These are phyloP conservation scores for Gymnosoma rotundatum DNA, from an alignment of 2,888 invertebrate species.

Conservation along the genomic window DNA sequence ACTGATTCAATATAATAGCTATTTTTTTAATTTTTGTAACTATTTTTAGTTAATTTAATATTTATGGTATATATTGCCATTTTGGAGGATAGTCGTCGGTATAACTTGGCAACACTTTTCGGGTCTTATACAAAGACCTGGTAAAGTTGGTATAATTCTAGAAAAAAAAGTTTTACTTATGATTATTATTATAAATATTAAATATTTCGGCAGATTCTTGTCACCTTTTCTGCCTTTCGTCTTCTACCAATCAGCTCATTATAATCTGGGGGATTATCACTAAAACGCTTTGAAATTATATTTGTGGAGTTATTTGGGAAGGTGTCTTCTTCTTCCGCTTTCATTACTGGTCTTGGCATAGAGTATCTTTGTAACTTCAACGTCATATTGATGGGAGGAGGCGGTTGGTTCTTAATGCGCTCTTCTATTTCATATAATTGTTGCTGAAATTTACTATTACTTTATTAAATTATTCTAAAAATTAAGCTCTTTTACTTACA, in stretches of 20 bases:
- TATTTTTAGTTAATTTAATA: background rate
- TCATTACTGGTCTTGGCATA: slow-evolving; percentile 45
- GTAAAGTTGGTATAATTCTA: slow-evolving; percentile 76
- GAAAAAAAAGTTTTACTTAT: background rate
- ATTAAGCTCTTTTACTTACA: slow-evolving; percentile 71
- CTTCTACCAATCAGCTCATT: slow-evolving; percentile 56
- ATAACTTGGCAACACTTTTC: slow-evolving; percentile 73
- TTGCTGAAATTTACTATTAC: slow-evolving; percentile 72
- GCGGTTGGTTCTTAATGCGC: slow-evolving; percentile 77
- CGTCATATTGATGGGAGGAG: slow-evolving; percentile 78
- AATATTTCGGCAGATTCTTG: background rate
- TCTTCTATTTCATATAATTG: slow-evolving; percentile 80
- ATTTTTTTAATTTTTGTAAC: background rate
- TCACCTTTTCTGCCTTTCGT: slow-evolving; percentile 67
- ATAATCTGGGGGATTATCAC: slow-evolving; percentile 55
- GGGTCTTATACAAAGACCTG: slow-evolving; percentile 74
- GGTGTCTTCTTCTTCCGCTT: background rate
- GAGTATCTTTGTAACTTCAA: slow-evolving; percentile 73
- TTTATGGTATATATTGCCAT: slow-evolving; percentile 77
- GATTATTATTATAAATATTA: background rate
- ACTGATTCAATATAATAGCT: no score
- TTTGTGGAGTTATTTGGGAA: background rate
- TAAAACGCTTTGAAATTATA: slow-evolving; percentile 13
- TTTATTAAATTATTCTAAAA: background rate
- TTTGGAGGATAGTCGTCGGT: slow-evolving; percentile 66